phyloP scores from a whole-genome alignment of 1,140 invertebrate genomes.

The Cataglyphis hispanica region DNA sequence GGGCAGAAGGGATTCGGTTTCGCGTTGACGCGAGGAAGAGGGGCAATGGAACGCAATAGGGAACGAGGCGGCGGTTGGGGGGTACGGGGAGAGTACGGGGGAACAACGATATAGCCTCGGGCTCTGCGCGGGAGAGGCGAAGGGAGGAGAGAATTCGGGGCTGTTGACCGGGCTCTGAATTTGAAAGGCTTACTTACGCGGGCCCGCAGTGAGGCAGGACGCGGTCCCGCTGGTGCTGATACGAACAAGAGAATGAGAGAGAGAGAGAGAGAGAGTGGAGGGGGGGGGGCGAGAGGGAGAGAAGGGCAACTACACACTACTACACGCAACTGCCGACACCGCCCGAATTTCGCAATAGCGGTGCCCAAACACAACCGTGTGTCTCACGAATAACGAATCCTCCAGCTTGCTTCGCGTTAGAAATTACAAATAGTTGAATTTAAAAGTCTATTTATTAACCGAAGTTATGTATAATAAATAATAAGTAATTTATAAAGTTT shows the following conservation, averaged over 20 bases:
- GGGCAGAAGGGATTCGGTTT: slow-evolving; percentile 65
- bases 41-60: background rate
- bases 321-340: slow-evolving; percentile 61
- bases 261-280: background rate
- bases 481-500: background rate
- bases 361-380: slow-evolving; percentile 60
- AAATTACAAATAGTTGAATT: background rate
- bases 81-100: background rate
- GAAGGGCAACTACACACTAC: slow-evolving; percentile 10
- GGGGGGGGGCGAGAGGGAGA: slow-evolving; percentile 16
- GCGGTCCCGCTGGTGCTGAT: slow-evolving; percentile 69
- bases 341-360: slow-evolving; percentile 69
- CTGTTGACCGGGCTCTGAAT: slow-evolving; percentile 81
- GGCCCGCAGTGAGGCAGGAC: slow-evolving; percentile 85
- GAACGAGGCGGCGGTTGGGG: background rate
- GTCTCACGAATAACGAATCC: background rate
- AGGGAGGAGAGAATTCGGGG: slow-evolving; percentile 77
- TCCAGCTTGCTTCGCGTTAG: background rate
- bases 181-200: slow-evolving; percentile 84
- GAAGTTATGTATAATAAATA: background rate
- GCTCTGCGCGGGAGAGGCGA: background rate
- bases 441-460: background rate
- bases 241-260: background rate
- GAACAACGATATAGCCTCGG: background rate
- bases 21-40: background rate